A percentile compares a stretch with the other conserved stretches of the same genome.
Evolutionary conservation across 2,113 vertebrate genomes (phyloP).

Genomic region (Ictidomys tridecemlineatus): DNA sequence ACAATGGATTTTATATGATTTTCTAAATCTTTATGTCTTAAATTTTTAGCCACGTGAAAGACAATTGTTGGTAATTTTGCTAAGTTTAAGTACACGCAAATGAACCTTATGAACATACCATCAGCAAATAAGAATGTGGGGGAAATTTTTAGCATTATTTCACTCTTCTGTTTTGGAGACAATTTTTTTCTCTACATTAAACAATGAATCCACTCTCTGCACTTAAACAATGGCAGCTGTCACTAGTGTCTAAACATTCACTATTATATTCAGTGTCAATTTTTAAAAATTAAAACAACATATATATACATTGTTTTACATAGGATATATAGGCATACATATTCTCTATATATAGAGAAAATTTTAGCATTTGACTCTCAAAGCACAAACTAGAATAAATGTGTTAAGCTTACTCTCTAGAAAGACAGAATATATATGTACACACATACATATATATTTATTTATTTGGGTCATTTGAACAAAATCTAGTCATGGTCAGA

Average conservation of each 20-base stretch:
- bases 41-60: conserved; percentile 2
- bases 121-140: background rate
- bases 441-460: no score
- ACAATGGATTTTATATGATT: background rate
- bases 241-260: conserved; percentile 14
- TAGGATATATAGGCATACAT: background rate
- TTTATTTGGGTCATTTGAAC: background rate
- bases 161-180: background rate
- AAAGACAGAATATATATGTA: background rate
- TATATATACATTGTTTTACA: no score
- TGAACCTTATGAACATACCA: background rate
- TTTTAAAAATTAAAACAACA: conserved; percentile 37
- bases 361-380: no score
- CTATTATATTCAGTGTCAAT: background rate
- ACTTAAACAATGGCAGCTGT: background rate
- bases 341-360: background rate
- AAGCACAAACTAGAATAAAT: no score
- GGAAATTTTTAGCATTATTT: background rate
- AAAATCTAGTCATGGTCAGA: background rate
- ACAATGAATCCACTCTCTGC: background rate
- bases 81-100: background rate
- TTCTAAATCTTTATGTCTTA: conserved; percentile 24
- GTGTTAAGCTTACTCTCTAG: no score
- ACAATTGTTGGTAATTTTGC: conserved; percentile 14
- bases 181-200: background rate